These are phyloP conservation scores for Cerastis leucographa DNA, from an alignment of 2,888 invertebrate genomes.

Conservation along the genomic window DNA sequence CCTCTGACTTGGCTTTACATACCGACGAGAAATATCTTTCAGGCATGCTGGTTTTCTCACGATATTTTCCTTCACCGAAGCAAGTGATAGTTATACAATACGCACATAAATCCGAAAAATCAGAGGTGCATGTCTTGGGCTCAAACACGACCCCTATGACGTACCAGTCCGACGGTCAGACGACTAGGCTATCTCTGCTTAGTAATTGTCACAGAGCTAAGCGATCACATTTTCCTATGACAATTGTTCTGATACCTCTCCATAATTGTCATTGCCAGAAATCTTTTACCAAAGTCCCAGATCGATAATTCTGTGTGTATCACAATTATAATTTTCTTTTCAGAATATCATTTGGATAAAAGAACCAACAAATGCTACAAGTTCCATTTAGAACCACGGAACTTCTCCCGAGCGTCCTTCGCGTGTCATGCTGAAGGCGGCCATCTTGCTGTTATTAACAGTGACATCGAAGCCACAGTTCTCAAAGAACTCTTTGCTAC, in stretches of 20 bases:
- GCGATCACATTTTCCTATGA: too few species aligned
- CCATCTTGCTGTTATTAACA: conserved; percentile 77
- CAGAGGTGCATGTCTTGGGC: too few species aligned
- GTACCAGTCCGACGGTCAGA: too few species aligned
- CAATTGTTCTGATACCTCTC: not conserved
- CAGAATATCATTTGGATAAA: conserved; percentile 72
- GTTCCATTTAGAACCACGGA: conserved; percentile 72
- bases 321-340: conserved; percentile 12
- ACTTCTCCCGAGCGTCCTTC: conserved; percentile 75
- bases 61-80: too few species aligned
- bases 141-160: too few species aligned
- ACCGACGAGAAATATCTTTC: too few species aligned
- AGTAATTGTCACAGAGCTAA: too few species aligned
- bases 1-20: too few species aligned
- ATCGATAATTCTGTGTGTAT: not conserved
- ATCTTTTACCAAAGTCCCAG: not conserved
- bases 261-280: not conserved
- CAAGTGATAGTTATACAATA: too few species aligned
- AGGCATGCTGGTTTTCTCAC: too few species aligned
- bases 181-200: too few species aligned
- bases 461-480: conserved; percentile 67
- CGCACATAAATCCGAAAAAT: too few species aligned
- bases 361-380: conserved; percentile 79
- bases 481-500: conserved; percentile 67
- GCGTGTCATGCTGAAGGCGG: conserved; percentile 78